Evolutionary conservation across 1,140 invertebrate genomes (phyloP), one percentile per base, ranked within the genome.

Genomic region (Rhagoletis zephyria): DNA sequence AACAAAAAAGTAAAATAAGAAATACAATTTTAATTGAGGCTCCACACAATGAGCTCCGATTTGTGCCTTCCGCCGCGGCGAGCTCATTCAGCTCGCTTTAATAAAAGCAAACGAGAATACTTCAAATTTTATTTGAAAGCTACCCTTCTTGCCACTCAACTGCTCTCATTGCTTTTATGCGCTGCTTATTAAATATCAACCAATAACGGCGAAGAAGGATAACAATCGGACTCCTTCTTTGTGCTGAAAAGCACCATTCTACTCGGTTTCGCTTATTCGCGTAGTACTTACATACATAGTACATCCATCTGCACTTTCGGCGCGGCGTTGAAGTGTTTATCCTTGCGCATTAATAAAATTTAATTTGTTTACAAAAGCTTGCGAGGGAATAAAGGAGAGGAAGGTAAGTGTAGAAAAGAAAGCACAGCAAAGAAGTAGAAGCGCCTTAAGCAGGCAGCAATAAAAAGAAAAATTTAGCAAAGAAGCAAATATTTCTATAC

Each of bases 331-430:
- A 65, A 87, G 65, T 67, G 65, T 65, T 87, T 87, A 56, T 87
- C 45, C 65, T 64, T 67, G 65, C 61, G 65, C 65, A 51, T 87
- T 87, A 87, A 87, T 81, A 77, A 81, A 87, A 81, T 87, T 63
- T 87, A 90, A 91, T 88, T 90, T 91, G 89, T 89, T 90, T 88
- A 90, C 90, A 90, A 87, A 87, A 88, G 81, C 85, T 85, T 65
- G 89, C 59, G 87, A 70, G 74, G 86, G 85, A 85, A 56, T 87
- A 67, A 86, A 89, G 89, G 30, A 87, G 12, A 56, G 42, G 16
- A 42, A n/a, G 48, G 40, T 45, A 9, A 45, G 4, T 9, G 9
- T 3, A 4, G 5, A 1, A n/a, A 45, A 70, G 9, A 2, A n/a
- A 51, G 48, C 4, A 5, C 2, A 30, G 30, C 30, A 30, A 30